These are phyloP conservation scores for Gopherus flavomarginatus DNA, from an alignment of 2,113 vertebrate species.

Conservation along the genomic window DNA sequence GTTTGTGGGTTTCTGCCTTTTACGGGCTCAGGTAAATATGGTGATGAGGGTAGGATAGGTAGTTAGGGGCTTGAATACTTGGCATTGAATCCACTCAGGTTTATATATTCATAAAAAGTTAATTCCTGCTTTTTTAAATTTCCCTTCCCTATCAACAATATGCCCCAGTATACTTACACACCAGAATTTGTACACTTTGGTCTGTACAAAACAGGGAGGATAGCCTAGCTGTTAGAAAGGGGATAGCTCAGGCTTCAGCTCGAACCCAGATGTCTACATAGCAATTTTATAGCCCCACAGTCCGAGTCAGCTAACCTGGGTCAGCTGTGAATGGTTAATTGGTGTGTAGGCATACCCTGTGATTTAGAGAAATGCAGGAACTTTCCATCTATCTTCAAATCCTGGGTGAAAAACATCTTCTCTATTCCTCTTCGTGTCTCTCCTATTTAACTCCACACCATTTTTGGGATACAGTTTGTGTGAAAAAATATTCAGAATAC, in stretches of 20 bases:
- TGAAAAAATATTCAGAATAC: background rate
- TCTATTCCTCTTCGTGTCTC: background rate
- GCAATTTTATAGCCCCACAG: background rate
- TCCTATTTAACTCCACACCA: background rate
- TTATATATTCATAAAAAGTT: background rate
- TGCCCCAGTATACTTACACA: background rate
- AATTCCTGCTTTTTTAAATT: background rate
- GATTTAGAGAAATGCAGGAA: background rate
- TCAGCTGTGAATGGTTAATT: background rate
- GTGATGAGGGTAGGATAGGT: background rate
- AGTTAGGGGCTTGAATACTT: background rate
- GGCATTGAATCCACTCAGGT: background rate
- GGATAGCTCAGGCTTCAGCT: background rate
- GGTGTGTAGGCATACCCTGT: background rate
- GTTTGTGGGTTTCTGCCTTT: background rate
- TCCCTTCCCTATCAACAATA: background rate
- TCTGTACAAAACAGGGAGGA: background rate
- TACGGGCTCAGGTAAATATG: background rate
- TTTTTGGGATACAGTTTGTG: background rate
- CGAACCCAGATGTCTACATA: background rate
- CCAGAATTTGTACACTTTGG: background rate
- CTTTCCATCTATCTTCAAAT: background rate
- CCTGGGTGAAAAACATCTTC: background rate
- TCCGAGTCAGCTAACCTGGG: background rate
- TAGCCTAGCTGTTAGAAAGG: background rate